Evolutionary conservation across 2,888 invertebrate species (phyloP), one percentile per base, ranked within the genome.

Genomic region (Dorcus parallelipipedus): DNA sequence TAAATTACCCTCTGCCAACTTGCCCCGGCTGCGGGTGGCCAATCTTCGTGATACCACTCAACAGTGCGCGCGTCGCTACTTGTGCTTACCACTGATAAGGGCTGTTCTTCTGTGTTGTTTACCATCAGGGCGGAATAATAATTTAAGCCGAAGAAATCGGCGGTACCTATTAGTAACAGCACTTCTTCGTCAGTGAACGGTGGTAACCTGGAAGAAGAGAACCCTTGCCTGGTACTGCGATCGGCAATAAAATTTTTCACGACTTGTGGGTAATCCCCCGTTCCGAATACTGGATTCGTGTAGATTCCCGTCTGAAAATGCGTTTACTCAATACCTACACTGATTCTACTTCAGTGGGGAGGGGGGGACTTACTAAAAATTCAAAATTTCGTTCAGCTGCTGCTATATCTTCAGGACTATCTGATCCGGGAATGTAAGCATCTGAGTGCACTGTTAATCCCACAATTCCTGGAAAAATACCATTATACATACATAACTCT

Each of bases 111-210:
- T 20, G 38, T 41, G 14, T 48, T 14, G 26, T 39, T 47, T 17
- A 58, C 58, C 9, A 53, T 42, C 6, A 43, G 17, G 0, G 83
- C 78, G 0, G 85, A 82, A 72, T 86, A 89, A 54, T 85, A 81
- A 69, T 88, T 89, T 6, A 89, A 65, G 0, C 87, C 88, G 38
- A 88, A 77, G 73, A 86, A 88, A 71, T 90, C 89, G 62, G 69
- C 80, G 63, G 80, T 81, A 69, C 80, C 84, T 69, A 68, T 68
- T 45, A 83, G 75, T 8, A 71, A 67, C 20, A 73, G 57, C 7
- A 82, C 73, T 78, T 82, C 81, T 10, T 76, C 63, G 6, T 63
- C 39, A 0, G 77, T 73, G 50, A 84, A 80, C 41, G 60, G 56
- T 0, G 83, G 83, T 23, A 84, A 69, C 56, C 81, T 70, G 1